These are phyloP conservation scores for Ophioderma brevispina DNA, from an alignment of 35 echinoderm and acorn worm species.

Conservation along the genomic window DNA sequence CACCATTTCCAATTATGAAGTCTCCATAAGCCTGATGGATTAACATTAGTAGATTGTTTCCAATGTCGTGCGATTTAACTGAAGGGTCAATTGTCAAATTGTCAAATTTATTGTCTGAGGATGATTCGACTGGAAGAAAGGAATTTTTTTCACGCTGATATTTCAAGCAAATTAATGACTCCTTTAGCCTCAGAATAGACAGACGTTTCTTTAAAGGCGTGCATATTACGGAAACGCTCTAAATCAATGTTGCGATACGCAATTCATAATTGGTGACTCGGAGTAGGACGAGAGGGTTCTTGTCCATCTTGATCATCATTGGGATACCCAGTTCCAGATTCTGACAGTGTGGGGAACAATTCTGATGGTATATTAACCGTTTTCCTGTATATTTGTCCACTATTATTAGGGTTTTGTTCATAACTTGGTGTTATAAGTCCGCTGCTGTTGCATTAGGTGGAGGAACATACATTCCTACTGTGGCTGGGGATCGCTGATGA, in stretches of 20 bases:
- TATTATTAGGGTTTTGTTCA: conserved; percentile 27
- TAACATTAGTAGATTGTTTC: neutral
- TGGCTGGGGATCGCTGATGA: conserved; percentile 76
- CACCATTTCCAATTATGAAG: neutral
- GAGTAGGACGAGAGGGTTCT: conserved; percentile 76
- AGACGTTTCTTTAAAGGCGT: conserved; percentile 90
- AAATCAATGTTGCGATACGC: conserved; percentile 73
- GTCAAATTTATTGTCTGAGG: conserved; percentile 50
- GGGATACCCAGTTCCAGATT: neutral
- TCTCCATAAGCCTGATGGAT: neutral
- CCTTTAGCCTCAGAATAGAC: conserved; percentile 92
- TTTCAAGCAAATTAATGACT: conserved; percentile 72
- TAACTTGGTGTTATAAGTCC: conserved; percentile 63
- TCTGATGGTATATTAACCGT: conserved; percentile 13
- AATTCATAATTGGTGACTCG: conserved; percentile 58
- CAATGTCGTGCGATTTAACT: neutral
- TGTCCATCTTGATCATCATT: conserved; percentile 22
- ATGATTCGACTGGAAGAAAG: conserved; percentile 30
- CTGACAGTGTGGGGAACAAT: neutral
- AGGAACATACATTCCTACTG: conserved; percentile 82
- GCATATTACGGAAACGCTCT: conserved; percentile 86
- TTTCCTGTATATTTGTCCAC: conserved; percentile 6
- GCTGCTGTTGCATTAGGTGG: conserved; percentile 64
- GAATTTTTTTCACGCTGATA: conserved; percentile 42
- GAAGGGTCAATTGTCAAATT: conserved; percentile 22